Conservation (phyloP, 2,797 vertebrate species). For the Alectoris magna region DNA sequence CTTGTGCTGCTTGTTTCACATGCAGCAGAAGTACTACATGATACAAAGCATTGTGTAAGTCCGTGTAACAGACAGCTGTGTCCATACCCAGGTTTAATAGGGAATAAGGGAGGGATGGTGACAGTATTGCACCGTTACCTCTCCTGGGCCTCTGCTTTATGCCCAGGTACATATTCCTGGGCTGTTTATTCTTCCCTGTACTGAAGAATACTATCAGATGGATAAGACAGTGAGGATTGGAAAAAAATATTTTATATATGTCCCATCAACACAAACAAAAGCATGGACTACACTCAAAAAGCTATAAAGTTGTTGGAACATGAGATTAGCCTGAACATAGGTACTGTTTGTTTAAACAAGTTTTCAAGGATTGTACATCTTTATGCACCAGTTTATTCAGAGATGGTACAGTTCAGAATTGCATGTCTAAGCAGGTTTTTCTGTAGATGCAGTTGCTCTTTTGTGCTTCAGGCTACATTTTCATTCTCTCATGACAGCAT, state of each 20-base stretch:
- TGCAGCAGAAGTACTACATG: background rate
- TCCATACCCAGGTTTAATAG: background rate
- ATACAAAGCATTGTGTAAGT: background rate
- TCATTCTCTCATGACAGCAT: background rate
- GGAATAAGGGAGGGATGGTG: background rate
- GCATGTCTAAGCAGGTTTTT: background rate
- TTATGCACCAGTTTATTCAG: background rate
- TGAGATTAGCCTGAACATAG: background rate
- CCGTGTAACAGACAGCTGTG: background rate
- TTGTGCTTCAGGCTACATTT: constrained; percentile 23
- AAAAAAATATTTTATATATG: background rate
- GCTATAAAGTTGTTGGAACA: background rate
- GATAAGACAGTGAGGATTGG: background rate
- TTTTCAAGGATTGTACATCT: background rate
- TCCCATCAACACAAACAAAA: background rate
- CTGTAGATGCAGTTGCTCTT: background rate
- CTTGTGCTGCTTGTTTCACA: background rate
- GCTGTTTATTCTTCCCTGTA: background rate
- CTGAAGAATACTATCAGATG: background rate
- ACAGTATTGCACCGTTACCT: background rate
- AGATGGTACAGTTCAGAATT: background rate
- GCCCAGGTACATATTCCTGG: background rate
- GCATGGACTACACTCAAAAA: background rate
- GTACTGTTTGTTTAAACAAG: background rate
- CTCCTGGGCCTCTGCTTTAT: background rate